Percentiles rank a stretch among this genome's conserved stretches.
These are phyloP conservation scores for Phalacrocorax aristotelis DNA, from an alignment of 2,113 vertebrate genomes.

Conservation along the genomic window DNA sequence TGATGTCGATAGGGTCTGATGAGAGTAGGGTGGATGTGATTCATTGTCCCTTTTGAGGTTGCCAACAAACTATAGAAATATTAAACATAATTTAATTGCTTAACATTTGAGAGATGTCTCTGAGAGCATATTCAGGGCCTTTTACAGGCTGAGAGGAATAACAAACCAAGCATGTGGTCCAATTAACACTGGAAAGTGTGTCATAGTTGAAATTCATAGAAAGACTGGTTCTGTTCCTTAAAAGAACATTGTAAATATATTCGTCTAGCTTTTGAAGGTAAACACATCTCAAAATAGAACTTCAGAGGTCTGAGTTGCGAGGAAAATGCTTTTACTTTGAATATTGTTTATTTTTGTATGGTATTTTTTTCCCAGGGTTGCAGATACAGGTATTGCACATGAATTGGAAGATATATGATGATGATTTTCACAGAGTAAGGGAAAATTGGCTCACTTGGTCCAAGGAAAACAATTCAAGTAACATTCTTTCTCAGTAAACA, in stretches of 20 bases:
- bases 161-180: not conserved
- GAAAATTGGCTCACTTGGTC: not conserved
- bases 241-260: not conserved
- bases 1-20: not conserved
- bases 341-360: not conserved
- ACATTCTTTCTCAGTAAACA: not conserved
- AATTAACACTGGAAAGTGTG: not conserved
- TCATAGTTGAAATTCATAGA: not conserved
- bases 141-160: not conserved
- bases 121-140: not conserved
- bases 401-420: not conserved
- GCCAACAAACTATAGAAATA: not conserved
- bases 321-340: not conserved
- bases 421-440: not conserved
- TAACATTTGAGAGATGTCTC: not conserved
- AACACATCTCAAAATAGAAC: not conserved
- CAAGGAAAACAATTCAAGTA: not conserved
- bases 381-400: not conserved
- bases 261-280: not conserved
- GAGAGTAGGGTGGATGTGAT: not conserved
- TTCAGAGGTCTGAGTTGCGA: not conserved
- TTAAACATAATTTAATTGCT: slow-evolving; percentile 2
- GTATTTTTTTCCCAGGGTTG: not conserved
- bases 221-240: not conserved
- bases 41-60: not conserved